These are phyloP conservation scores for Heliocidaris tuberculata DNA, from an alignment of 35 echinoderm and acorn worm species.

Conservation along the genomic window DNA sequence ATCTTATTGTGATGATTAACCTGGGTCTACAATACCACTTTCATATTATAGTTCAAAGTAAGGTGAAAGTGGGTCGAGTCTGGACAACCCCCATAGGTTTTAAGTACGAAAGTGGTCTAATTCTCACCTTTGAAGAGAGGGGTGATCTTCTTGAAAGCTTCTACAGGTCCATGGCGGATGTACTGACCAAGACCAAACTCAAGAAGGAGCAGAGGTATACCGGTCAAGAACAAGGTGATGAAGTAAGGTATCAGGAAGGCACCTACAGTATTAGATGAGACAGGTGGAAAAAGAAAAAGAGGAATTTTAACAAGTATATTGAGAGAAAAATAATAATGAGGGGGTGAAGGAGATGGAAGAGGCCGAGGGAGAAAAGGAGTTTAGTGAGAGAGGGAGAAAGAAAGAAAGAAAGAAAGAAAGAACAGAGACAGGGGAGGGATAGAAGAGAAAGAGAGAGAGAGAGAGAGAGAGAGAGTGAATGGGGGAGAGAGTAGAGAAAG, in stretches of 20 bases:
- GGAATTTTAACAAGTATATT: no score
- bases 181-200: conserved; percentile 94
- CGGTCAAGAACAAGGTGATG: conserved; percentile 84
- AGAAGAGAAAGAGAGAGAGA: no score
- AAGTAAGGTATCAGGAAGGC: conserved; percentile 98
- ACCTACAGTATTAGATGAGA: conserved; percentile 54
- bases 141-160: conserved; percentile 73
- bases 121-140: conserved; percentile 91
- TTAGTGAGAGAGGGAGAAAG: no score
- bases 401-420: no score
- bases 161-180: conserved; percentile 78
- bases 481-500: no score
- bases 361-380: no score
- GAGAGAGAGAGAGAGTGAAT: no score
- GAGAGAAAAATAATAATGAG: no score
- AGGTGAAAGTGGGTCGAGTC: not conserved
- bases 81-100: not conserved
- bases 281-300: no score
- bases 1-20: not conserved
- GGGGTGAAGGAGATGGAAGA: no score
- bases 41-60: not conserved
- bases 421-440: no score
- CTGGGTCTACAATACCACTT: not conserved
- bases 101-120: not conserved
- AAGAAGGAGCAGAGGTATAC: conserved; percentile 81